Conservation (phyloP, 2,888 invertebrate species). For the Diplazon laetatorius region DNA sequence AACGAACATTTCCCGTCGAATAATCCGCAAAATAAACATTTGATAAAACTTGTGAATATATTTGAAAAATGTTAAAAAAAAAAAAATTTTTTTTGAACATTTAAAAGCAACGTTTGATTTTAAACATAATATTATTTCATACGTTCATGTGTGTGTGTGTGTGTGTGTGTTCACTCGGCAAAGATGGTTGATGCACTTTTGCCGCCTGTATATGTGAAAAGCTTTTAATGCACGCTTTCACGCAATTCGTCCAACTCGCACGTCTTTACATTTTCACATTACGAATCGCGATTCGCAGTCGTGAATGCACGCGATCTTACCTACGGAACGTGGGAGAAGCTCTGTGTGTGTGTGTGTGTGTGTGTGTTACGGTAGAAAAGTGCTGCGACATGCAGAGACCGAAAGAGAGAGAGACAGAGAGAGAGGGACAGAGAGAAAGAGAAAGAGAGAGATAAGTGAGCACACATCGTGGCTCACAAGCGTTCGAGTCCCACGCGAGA, state of each 20-base stretch:
- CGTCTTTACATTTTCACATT: not conserved
- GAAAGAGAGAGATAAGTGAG: not conserved
- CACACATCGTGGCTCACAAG: slow-evolving; percentile 30
- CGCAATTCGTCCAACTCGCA: slow-evolving; percentile 19
- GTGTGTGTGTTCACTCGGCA: not conserved
- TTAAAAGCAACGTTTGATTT: no score
- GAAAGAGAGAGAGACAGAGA: not conserved
- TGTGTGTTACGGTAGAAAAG: slow-evolving; percentile 26
- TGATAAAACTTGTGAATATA: no score
- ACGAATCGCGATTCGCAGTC: not conserved
- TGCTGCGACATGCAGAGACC: slow-evolving; percentile 12
- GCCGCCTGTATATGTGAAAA: no score
- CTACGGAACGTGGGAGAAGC: not conserved
- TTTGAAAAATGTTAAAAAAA: no score
- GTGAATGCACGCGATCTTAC: slow-evolving; percentile 26
- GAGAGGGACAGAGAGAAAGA: not conserved
- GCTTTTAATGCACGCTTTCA: slow-evolving; percentile 48
- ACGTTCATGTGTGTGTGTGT: no score
- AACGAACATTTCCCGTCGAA: no score
- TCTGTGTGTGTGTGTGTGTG: no score
- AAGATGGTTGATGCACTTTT: not conserved
- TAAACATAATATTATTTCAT: no score
- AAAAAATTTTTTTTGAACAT: no score
- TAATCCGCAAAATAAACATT: no score
- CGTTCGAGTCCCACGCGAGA: slow-evolving; percentile 38